Conservation (phyloP, 2,113 vertebrate species). For the Tragelaphus imberbis region DNA sequence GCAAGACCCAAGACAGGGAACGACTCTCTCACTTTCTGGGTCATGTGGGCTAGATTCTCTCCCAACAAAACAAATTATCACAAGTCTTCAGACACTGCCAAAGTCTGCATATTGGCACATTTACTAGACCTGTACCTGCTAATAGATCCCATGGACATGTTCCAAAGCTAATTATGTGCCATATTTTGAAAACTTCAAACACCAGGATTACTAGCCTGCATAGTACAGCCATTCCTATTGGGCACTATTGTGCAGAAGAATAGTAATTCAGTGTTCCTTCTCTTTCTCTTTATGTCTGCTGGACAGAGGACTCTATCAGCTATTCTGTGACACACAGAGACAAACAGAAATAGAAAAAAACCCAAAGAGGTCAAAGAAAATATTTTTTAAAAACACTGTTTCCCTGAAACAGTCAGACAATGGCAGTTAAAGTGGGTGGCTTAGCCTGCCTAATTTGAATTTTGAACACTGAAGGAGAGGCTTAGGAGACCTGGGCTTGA, state of each 20-base stretch:
- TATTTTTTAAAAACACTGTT: background rate
- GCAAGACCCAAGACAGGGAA: background rate
- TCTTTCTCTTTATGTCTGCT: background rate
- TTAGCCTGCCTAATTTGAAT: background rate
- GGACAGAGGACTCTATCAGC: background rate
- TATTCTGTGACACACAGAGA: background rate
- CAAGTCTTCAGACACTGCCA: background rate
- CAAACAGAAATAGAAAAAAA: background rate
- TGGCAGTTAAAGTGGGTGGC: background rate
- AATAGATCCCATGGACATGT: background rate
- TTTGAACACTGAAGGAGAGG: background rate
- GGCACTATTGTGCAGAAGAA: background rate
- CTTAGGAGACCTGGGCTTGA: background rate
- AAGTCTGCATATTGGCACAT: background rate
- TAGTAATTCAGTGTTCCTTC: background rate
- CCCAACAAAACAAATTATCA: background rate
- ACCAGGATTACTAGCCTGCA: background rate
- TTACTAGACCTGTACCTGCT: background rate
- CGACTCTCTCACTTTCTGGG: background rate
- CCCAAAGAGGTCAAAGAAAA: background rate
- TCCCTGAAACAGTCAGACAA: conserved; percentile 4
- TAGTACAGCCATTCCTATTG: background rate
- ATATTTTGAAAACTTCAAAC: background rate
- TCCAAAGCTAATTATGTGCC: background rate
- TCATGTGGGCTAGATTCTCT: background rate